A percentile compares a stretch with the other conserved stretches of the same genome.
Conservation (phyloP, 2,797 vertebrate genomes). For the Discoglossus pictus region DNA sequence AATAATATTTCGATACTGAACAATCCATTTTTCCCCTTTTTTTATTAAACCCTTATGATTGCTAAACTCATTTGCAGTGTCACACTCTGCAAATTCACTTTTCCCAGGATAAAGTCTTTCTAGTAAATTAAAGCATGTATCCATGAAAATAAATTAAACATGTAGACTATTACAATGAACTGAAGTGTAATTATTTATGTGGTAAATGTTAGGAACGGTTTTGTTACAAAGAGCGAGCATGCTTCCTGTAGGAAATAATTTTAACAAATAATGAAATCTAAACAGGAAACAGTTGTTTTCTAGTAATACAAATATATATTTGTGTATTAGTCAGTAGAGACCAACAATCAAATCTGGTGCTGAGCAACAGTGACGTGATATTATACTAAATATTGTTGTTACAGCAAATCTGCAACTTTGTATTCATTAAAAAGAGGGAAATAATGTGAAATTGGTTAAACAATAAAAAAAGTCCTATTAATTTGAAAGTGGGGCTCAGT, state of each 20-base stretch:
- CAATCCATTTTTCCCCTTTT: too few species aligned
- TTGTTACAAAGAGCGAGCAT: neutral
- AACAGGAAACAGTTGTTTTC: slow-evolving; percentile 7
- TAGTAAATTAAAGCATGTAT: slow-evolving; percentile 22
- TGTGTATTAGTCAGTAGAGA: neutral
- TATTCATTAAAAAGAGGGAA: too few species aligned
- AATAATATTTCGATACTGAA: too few species aligned
- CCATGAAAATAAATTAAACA: slow-evolving; percentile 30
- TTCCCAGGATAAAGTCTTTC: slow-evolving; percentile 5
- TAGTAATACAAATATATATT: neutral
- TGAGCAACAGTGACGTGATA: too few species aligned
- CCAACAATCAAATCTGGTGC: neutral
- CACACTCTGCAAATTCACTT: slow-evolving; percentile 38
- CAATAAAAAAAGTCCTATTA: too few species aligned
- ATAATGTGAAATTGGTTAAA: too few species aligned
- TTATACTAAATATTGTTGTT: too few species aligned
- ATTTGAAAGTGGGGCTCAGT: too few species aligned
- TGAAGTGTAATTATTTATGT: slow-evolving; percentile 14
- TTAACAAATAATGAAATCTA: neutral
- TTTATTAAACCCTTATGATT: too few species aligned
- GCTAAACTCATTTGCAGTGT: slow-evolving; percentile 23
- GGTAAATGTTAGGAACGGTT: neutral
- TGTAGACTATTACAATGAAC: slow-evolving; percentile 21
- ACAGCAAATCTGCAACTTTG: too few species aligned
- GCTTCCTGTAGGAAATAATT: slow-evolving; percentile 12